These are phyloP conservation scores for Chelonus formosanus DNA, from an alignment of 2,888 invertebrate genomes.

Conservation along the genomic window DNA sequence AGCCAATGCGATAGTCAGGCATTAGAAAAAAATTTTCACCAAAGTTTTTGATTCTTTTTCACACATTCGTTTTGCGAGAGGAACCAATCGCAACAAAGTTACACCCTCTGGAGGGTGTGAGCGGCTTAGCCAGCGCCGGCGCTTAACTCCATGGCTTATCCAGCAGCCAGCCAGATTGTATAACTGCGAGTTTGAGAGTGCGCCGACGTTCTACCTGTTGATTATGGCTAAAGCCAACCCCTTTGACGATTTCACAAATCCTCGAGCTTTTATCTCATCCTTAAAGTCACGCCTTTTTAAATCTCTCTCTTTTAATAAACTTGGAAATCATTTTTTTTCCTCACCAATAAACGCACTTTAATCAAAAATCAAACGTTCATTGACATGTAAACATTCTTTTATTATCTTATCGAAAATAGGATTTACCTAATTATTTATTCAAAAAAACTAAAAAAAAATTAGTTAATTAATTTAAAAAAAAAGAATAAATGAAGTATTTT, in stretches of 20 bases:
- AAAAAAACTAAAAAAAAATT: too few relatives aligned
- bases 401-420: too few relatives aligned
- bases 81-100: conserved; percentile 59
- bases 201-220: conserved; percentile 60
- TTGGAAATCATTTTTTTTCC: too few relatives aligned
- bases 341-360: too few relatives aligned
- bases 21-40: conserved; percentile 52
- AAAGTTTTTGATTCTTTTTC: conserved; percentile 50
- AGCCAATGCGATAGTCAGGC: conserved; percentile 6
- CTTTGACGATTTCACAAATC: conserved; percentile 62
- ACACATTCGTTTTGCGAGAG: conserved; percentile 47
- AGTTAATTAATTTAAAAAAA: too few relatives aligned
- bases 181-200: conserved; percentile 6
- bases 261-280: conserved; percentile 44
- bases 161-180: conserved; percentile 35
- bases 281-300: conserved; percentile 55
- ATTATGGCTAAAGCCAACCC: conserved; percentile 59
- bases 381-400: too few relatives aligned
- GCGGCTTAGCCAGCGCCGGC: conserved; percentile 64
- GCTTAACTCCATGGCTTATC: conserved; percentile 63
- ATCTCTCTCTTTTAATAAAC: not conserved
- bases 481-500: too few relatives aligned
- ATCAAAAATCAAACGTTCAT: too few relatives aligned
- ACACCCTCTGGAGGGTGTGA: conserved; percentile 63
- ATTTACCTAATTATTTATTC: too few relatives aligned